A percentile compares a stretch with the other conserved stretches of the same genome.
phyloP scores from a whole-genome alignment of 2,797 vertebrate genomes.

The Sebastes flavidus region DNA sequence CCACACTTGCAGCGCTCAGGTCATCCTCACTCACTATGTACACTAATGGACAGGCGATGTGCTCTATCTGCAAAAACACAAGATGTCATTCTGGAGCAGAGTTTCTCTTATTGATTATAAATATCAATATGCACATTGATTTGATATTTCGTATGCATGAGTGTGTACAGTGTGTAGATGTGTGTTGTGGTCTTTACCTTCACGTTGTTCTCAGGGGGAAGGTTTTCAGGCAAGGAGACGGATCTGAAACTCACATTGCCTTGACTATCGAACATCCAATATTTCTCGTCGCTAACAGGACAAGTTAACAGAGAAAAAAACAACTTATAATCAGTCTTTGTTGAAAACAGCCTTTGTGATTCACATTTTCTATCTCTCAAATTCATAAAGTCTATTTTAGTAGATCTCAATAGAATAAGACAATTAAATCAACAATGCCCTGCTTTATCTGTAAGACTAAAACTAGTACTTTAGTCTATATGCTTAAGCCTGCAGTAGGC shows the following conservation, averaged over 20 bases:
- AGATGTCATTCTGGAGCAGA: neutral
- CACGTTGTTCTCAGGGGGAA: conserved; percentile 35
- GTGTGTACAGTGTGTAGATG: neutral
- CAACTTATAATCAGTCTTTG: neutral
- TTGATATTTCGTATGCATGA: neutral
- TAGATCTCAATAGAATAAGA: neutral
- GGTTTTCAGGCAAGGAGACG: conserved; percentile 32
- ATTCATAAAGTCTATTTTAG: neutral
- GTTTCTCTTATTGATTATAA: neutral
- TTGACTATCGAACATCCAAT: conserved; percentile 38
- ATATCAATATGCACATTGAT: neutral
- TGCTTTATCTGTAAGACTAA: neutral
- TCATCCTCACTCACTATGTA: conserved; percentile 74
- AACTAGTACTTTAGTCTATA: neutral
- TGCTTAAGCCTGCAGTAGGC: too few relatives aligned
- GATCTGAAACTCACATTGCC: conserved; percentile 51
- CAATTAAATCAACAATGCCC: neutral
- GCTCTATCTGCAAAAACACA: conserved; percentile 66
- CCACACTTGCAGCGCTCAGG: conserved; percentile 25
- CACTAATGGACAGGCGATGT: conserved; percentile 71
- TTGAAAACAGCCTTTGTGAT: neutral
- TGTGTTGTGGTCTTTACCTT: conserved; percentile 51
- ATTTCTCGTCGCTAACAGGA: conserved; percentile 31
- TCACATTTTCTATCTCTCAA: neutral
- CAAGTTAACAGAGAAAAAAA: neutral